These are phyloP conservation scores for Salmo trutta DNA, from an alignment of 2,797 vertebrate species.

Conservation along the genomic window DNA sequence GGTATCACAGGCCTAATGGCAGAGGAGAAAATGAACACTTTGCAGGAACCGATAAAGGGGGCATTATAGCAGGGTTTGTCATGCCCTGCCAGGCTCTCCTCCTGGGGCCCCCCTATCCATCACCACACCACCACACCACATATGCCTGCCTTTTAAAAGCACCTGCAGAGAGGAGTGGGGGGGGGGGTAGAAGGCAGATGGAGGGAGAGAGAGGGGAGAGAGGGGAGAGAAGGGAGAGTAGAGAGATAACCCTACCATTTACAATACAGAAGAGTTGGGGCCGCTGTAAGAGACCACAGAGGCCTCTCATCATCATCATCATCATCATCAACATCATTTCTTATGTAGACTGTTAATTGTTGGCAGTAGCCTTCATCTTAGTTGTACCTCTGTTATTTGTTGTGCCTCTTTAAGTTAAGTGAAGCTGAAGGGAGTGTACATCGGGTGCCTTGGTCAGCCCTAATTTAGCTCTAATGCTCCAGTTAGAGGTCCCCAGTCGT, in stretches of 20 bases:
- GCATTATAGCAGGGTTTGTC: constrained; percentile 53
- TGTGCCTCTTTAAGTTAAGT: constrained; percentile 69
- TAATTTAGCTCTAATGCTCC: constrained; percentile 75
- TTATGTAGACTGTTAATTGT: too few relatives aligned
- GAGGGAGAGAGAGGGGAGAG: too few relatives aligned
- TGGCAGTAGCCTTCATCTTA: not conserved
- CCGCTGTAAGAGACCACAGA: too few relatives aligned
- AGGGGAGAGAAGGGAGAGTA: too few relatives aligned
- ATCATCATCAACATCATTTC: not conserved
- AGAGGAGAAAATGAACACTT: constrained; percentile 60
- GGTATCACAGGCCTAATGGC: constrained; percentile 40
- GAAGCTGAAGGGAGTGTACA: constrained; percentile 51
- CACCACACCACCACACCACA: constrained; percentile 10
- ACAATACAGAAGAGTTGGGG: too few relatives aligned
- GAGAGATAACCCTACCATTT: too few relatives aligned
- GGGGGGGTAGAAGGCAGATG: not conserved
- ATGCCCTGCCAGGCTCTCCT: constrained; percentile 18
- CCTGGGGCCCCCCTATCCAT: constrained; percentile 44
- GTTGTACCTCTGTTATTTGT: constrained; percentile 1
- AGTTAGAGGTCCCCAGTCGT: constrained; percentile 76
- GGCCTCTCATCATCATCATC: not conserved
- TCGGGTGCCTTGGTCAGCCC: constrained; percentile 49
- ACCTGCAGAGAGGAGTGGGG: not conserved
- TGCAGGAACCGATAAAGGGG: constrained; percentile 51
- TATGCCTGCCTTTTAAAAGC: constrained; percentile 10